Conservation (phyloP, 1,140 invertebrate genomes). For the Pachyrhynchus sulphureomaculatus region DNA sequence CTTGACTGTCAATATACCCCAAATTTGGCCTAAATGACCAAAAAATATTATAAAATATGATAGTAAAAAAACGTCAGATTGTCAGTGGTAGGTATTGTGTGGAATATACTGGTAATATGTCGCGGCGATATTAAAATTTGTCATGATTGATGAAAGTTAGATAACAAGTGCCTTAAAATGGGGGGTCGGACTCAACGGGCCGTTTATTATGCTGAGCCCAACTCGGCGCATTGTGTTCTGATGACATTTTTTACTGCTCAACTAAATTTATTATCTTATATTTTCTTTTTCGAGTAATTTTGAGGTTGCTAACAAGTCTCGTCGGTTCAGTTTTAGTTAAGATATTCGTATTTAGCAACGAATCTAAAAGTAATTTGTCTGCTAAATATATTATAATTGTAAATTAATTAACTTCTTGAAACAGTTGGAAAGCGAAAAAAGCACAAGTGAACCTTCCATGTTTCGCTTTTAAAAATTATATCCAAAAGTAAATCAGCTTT, state of each 20-base stretch:
- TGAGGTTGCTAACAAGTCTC: too few species aligned
- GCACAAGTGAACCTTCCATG: too few species aligned
- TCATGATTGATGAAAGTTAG: conserved; percentile 49
- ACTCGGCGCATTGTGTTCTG: conserved; percentile 36
- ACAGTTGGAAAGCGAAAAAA: too few species aligned
- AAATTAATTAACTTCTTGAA: too few species aligned
- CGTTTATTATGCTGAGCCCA: conserved; percentile 39
- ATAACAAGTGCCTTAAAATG: conserved; percentile 43
- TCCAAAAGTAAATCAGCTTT: too few species aligned
- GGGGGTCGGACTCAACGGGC: conserved; percentile 27
- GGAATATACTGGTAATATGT: conserved; percentile 47
- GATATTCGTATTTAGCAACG: background rate
- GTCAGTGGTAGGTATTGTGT: conserved; percentile 41
- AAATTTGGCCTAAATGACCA: conserved; percentile 20
- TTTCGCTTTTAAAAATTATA: too few species aligned
- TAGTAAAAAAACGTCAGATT: conserved; percentile 36
- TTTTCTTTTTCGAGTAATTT: conserved; percentile 16
- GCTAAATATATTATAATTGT: too few species aligned
- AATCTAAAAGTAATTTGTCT: too few species aligned
- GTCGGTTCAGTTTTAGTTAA: background rate
- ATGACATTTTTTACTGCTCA: conserved; percentile 39
- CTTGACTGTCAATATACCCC: conserved; percentile 21
- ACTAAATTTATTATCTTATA: conserved; percentile 42
- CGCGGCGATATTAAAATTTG: conserved; percentile 49
- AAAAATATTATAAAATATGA: conserved; percentile 33